Conservation (phyloP, 1,140 invertebrate genomes). For the Drosophila navojoa region DNA sequence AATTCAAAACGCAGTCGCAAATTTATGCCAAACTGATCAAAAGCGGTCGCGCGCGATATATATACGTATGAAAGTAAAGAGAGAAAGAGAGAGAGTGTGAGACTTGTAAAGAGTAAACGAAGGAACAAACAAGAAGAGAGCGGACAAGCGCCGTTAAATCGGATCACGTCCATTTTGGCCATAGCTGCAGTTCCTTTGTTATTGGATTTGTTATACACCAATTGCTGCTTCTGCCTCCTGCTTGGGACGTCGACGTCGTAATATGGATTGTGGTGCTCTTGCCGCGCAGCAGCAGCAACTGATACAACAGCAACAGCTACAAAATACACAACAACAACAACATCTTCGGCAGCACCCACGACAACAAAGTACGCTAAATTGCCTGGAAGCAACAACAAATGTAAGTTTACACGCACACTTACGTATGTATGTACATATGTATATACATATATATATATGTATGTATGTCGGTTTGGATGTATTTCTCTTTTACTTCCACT, state of each 20-base stretch:
- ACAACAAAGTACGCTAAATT: conserved; percentile 62
- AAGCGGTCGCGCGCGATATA: conserved; percentile 11
- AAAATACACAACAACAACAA: conserved; percentile 50
- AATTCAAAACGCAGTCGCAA: conserved; percentile 49
- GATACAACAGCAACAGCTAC: conserved; percentile 50
- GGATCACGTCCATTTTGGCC: conserved; percentile 46
- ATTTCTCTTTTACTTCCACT: conserved; percentile 63
- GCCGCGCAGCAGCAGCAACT: conserved; percentile 71
- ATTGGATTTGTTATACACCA: conserved; percentile 37
- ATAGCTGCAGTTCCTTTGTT: conserved; percentile 49
- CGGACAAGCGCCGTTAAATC: conserved; percentile 22
- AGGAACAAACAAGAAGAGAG: neutral
- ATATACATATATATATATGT: conserved; percentile 9
- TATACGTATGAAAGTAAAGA: conserved; percentile 10
- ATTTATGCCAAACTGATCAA: conserved; percentile 56
- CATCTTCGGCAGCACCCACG: conserved; percentile 46
- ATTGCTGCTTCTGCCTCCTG: conserved; percentile 30
- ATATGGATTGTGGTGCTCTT: conserved; percentile 79
- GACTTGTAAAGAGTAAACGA: neutral
- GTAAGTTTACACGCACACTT: conserved; percentile 59
- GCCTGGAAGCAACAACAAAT: conserved; percentile 79
- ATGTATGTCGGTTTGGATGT: conserved; percentile 11
- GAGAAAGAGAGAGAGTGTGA: conserved; percentile 20
- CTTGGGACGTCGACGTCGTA: conserved; percentile 48
- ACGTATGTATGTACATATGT: conserved; percentile 17